Percentiles rank a stretch among this genome's conserved stretches.
Evolutionary conservation across 2,888 invertebrate species (phyloP).

Genomic region (Alcis repandata): DNA sequence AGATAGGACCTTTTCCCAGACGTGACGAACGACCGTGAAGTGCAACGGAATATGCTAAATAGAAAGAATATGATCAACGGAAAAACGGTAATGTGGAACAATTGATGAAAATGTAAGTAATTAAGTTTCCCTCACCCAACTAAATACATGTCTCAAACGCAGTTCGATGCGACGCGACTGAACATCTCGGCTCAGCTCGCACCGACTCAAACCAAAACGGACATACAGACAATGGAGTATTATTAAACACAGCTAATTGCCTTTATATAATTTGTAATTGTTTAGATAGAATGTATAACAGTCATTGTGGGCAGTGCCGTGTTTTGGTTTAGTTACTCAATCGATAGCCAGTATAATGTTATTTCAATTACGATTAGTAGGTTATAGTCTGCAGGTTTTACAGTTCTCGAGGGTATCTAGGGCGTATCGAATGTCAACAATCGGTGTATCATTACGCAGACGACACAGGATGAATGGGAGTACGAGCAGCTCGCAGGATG

Average conservation of each 20-base stretch:
- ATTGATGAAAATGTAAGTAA: no score
- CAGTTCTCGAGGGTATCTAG: not conserved
- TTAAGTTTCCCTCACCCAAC: slow-evolving; percentile 3
- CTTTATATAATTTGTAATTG: slow-evolving; percentile 29
- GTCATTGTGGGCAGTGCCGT: slow-evolving; percentile 36
- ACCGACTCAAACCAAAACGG: slow-evolving; percentile 17
- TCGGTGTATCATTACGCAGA: not conserved
- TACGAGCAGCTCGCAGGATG: not conserved
- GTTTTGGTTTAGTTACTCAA: slow-evolving; percentile 37
- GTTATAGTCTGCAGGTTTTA: slow-evolving; percentile 2
- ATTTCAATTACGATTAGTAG: not conserved
- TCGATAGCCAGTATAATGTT: slow-evolving; percentile 17
- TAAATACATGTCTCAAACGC: slow-evolving; percentile 11
- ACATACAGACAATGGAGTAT: slow-evolving; percentile 46
- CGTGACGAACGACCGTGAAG: no score
- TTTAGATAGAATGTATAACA: slow-evolving; percentile 40
- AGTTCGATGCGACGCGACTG: slow-evolving; percentile 1
- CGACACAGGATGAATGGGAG: not conserved
- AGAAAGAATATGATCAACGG: no score
- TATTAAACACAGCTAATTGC: slow-evolving; percentile 39
- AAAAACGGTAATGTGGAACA: not conserved
- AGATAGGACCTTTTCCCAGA: no score
- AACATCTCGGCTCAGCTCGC: not conserved
- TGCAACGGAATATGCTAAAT: no score
- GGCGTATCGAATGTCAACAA: not conserved